Conservation (phyloP, 2,888 invertebrate species). For the Drosophila incognita region DNA sequence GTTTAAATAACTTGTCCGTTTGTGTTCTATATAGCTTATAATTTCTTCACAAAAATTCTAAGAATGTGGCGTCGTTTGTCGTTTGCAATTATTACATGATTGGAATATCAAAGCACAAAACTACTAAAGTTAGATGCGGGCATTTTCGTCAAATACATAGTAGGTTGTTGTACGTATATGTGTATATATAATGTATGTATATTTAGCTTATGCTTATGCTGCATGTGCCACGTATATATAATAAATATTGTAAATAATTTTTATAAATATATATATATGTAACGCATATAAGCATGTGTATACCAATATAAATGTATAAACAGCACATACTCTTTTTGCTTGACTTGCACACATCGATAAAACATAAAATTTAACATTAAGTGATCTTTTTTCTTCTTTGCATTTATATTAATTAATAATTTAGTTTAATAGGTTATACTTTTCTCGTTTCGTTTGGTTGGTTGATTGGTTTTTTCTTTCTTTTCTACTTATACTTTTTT, state of each 20-base stretch:
- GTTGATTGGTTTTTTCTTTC: constrained; percentile 44
- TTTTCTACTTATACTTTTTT: constrained; percentile 18
- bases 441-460: constrained; percentile 54
- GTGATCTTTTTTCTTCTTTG: constrained; percentile 25
- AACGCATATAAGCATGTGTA: constrained; percentile 52
- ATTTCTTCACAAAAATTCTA: constrained; percentile 54
- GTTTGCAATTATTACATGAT: constrained; percentile 58
- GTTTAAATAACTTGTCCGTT: constrained; percentile 63
- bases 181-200: constrained; percentile 34
- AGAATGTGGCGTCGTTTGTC: constrained; percentile 58
- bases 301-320: constrained; percentile 48
- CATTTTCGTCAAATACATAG: constrained; percentile 52
- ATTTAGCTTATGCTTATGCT: constrained; percentile 49
- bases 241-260: constrained; percentile 61
- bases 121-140: constrained; percentile 47
- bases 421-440: constrained; percentile 53
- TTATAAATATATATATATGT: constrained; percentile 44
- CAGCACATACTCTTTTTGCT: constrained; percentile 43
- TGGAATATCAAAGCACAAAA: constrained; percentile 71
- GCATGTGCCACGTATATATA: constrained; percentile 49
- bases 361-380: constrained; percentile 58
- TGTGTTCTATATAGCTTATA: constrained; percentile 42
- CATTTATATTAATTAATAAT: constrained; percentile 52
- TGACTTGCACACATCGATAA: constrained; percentile 42
- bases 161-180: constrained; percentile 38